Base-by-base conservation (phyloP, 2,113 vertebrate species). In the Nothocercus julius region DNA sequence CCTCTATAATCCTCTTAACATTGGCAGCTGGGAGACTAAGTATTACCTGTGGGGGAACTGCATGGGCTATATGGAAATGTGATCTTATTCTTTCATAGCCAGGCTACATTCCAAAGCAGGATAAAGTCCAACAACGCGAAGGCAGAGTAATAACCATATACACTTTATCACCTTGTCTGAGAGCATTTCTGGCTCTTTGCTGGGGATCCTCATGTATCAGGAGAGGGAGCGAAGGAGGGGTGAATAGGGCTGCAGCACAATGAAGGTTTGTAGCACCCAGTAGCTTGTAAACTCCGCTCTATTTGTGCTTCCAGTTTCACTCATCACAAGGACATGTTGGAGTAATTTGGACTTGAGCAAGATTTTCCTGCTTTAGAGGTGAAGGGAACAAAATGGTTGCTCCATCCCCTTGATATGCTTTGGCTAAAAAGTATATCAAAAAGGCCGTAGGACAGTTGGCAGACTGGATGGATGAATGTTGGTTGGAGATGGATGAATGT, bases 171-270 rank as follows among this genome's bases (percentile, higher is more conserved):
- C 12, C 13, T 20, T 67, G 8, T 13, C 75, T 63, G n/a, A 53
- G 25, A 76, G 16, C 12, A 24, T 56, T 90, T 64, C 28, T 62
- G 8, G 47, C 7, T 13, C 3, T 79, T 88, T 62, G 1, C 22
- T 82, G 38, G 40, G 11, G 9, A 25, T 59, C 45, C 5, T 32
- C 4, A 9, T n/a, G n/a, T 91, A 76, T 73, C 1, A 3, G 20
- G 30, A 76, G 21, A 22, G 13, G 2, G 36, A 68, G 24, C 45
- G 4, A 47, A 13, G 11, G 21, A 82, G 28, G 21, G 2, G 59
- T 25, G 10, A 2, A 0, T 38, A 20, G 40, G 22, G 40, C 1
- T 5, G 22, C 53, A 79, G 6, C 28, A 27, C 3, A 4, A 3
- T 14, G 6, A 30, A 92, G 25, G 15, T 3, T 49, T 77, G n/a